Evolutionary conservation across 2,888 invertebrate species (phyloP).

Genomic region (Disparrhopalites patrizii): DNA sequence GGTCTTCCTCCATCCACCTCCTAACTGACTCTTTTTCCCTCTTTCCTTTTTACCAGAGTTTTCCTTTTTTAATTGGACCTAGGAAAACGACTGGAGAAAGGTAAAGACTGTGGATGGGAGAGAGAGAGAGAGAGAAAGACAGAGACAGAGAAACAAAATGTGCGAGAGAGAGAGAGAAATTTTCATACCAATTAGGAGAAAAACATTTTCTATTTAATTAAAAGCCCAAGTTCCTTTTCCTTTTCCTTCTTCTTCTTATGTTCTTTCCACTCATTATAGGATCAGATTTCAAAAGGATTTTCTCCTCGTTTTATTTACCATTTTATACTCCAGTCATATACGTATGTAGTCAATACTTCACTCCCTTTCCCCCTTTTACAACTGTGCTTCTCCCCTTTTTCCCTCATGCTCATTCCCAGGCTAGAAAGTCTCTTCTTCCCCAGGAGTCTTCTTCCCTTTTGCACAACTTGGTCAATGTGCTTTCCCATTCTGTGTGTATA

Average conservation of each 20-base stretch:
- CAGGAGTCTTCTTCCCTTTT: too few species aligned
- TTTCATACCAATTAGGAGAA: constrained; percentile 32
- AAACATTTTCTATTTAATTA: constrained; percentile 28
- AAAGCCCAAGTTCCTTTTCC: constrained; percentile 24
- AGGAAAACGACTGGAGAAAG: constrained; percentile 7
- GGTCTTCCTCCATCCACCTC: constrained; percentile 5
- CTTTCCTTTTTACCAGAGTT: too few species aligned
- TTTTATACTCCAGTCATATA: too few species aligned
- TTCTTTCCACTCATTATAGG: constrained; percentile 29
- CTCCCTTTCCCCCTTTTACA: not conserved
- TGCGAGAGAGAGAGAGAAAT: constrained; percentile 16
- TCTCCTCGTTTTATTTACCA: constrained; percentile 10
- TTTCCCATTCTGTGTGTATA: too few species aligned
- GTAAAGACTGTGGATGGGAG: not conserved
- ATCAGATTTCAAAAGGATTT: constrained; percentile 31
- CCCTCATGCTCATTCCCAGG: too few species aligned
- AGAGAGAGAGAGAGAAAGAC: constrained; percentile 11
- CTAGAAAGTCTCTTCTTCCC: too few species aligned
- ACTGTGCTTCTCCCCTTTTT: not conserved
- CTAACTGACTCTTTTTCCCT: constrained; percentile 23
- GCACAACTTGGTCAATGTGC: too few species aligned
- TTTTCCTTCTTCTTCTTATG: constrained; percentile 27
- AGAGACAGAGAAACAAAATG: not conserved
- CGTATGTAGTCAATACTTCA: too few species aligned
- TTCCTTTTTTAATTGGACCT: constrained; percentile 30